Conservation (phyloP, 2,888 invertebrate species). For the Drosophila fungiperda region DNA sequence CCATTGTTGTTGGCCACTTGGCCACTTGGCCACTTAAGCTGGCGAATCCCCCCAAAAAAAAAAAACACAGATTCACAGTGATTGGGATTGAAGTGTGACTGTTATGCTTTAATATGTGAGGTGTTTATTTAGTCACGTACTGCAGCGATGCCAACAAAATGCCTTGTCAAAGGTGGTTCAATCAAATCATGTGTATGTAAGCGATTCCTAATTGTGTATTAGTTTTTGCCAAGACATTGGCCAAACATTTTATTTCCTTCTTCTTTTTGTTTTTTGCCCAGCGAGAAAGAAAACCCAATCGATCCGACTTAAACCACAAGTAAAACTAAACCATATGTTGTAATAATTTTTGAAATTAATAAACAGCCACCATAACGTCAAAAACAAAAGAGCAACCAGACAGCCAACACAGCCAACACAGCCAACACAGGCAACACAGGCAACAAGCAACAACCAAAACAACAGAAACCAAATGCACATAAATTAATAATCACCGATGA, state of each 20-base stretch:
- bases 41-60: conserved; percentile 31
- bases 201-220: not conserved
- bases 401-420: conserved; percentile 24
- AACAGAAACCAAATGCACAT: conserved; percentile 30
- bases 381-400: conserved; percentile 36
- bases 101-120: conserved; percentile 63
- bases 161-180: conserved; percentile 11
- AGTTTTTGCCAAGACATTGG: conserved; percentile 16
- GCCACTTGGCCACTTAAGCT: conserved; percentile 54
- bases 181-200: conserved; percentile 5
- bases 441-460: conserved; percentile 20
- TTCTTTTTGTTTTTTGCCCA: not conserved
- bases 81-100: conserved; percentile 36
- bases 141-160: not conserved
- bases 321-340: conserved; percentile 66
- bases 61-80: conserved; percentile 12
- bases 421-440: conserved; percentile 16
- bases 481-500: conserved; percentile 80
- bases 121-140: conserved; percentile 74
- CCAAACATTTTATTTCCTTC: not conserved
- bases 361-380: conserved; percentile 35
- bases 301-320: conserved; percentile 1
- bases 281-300: not conserved
- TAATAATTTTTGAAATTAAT: conserved; percentile 61
- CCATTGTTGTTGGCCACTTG: conserved; percentile 30